These are phyloP conservation scores for Morinoia aosen DNA, from an alignment of 2,888 invertebrate species.

Conservation along the genomic window DNA sequence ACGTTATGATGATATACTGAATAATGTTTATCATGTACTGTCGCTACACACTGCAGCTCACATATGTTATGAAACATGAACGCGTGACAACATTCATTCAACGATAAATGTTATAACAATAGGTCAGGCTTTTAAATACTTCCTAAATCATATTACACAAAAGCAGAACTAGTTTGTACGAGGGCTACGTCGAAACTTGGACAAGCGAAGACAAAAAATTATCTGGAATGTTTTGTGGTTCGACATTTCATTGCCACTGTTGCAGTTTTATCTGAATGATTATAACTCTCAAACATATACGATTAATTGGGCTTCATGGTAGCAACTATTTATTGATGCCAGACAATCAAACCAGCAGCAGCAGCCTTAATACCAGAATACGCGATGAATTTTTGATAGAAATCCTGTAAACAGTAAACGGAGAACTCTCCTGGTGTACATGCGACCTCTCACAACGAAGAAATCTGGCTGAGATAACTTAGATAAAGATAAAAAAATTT, in stretches of 20 bases:
- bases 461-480: background rate
- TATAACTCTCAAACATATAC: background rate
- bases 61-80: background rate
- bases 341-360: background rate
- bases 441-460: background rate
- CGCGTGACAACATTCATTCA: background rate
- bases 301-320: background rate
- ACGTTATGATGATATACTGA: background rate
- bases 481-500: background rate
- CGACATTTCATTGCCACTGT: background rate
- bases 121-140: background rate
- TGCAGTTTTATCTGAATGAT: too few species aligned
- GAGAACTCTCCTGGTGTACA: background rate
- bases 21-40: background rate
- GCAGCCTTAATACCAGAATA: background rate
- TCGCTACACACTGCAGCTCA: background rate
- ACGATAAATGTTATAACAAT: background rate
- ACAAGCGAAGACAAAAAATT: background rate
- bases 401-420: background rate
- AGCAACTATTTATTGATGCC: background rate
- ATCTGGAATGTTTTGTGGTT: background rate
- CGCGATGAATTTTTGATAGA: background rate
- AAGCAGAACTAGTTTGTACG: background rate
- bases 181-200: background rate
- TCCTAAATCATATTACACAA: background rate